phyloP scores from a whole-genome alignment of 2,888 invertebrate genomes.

The Pachycephus smyrnensis region DNA sequence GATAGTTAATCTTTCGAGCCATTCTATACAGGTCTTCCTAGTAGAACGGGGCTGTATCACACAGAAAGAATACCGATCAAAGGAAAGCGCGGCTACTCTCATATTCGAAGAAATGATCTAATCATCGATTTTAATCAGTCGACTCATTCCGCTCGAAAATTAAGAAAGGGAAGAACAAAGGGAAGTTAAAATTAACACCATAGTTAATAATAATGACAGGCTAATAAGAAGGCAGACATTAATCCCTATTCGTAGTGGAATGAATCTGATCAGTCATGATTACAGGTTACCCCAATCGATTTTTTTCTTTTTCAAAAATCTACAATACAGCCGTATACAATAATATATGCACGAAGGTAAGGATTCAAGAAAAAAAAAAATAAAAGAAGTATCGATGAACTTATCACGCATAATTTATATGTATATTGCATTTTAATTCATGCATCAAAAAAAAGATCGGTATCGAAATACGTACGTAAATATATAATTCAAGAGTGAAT shows the following conservation, averaged over 20 bases:
- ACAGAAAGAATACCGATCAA: neutral
- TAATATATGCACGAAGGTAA: neutral
- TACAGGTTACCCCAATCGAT: neutral
- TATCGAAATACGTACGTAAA: neutral
- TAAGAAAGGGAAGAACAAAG: neutral
- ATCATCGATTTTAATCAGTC: neutral
- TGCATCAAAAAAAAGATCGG: neutral
- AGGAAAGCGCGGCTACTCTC: neutral
- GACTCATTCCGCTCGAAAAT: neutral
- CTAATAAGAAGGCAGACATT: neutral
- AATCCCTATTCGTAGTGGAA: neutral
- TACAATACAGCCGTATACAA: neutral
- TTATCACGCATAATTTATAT: neutral
- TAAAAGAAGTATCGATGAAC: neutral
- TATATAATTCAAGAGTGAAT: neutral
- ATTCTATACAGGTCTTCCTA: neutral
- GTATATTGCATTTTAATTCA: neutral
- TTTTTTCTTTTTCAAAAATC: neutral
- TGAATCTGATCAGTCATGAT: neutral
- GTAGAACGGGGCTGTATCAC: neutral
- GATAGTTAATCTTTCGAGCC: neutral
- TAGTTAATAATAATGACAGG: neutral
- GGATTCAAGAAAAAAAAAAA: neutral
- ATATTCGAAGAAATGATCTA: neutral
- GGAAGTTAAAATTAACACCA: neutral